Base-by-base conservation (phyloP, 1,140 invertebrate species). In the Drosophila insularis region DNA sequence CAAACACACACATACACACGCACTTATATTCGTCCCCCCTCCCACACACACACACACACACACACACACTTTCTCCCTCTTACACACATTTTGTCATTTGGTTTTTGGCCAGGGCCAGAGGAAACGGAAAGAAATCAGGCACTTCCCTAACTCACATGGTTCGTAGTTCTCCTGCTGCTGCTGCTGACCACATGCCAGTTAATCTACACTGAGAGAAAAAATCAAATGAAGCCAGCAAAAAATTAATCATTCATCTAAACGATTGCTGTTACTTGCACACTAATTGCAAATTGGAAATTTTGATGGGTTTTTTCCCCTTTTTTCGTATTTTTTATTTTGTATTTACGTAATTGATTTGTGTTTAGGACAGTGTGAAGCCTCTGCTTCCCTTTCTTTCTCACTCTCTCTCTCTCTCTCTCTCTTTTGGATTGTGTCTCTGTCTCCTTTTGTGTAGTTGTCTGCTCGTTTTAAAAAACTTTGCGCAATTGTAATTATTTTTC, bases 401-500 rank as follows among this genome's bases (percentile, higher is more conserved):
- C 54, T 31, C 23, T 31, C 7, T 31, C 27, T 31, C 55, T 27
- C 31, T 14, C 40, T 31, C 43, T 6, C 23, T 7, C 60, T 2
- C 13, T 1, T 4, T 23, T 10, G 10, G 27, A 21, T 1, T 13
- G 10, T 59, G 32, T 27, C 1, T 13, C 11, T 59, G 32, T 27
- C n/a, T 23, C 23, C 39, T 19, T 58, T 27, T 43, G 23, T 65
- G 31, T 59, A 74, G 71, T 69, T 78, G 67, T 78, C 74, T 66
- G 74, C 59, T 78, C 68, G 74, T 78, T 78, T 72, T 61, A 78
- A 78, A 78, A 78, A 78, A 78, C 76, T 78, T 78, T 78, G 69
- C 74, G 69, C 76, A 78, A 78, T 78, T 78, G 76, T 78, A 78
- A 78, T 78, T 78, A 78, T 78, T 78, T 78, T 78, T 78, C 76